Evolutionary conservation across 2,888 invertebrate genomes (phyloP).

Genomic region (Oscheius sp.): DNA sequence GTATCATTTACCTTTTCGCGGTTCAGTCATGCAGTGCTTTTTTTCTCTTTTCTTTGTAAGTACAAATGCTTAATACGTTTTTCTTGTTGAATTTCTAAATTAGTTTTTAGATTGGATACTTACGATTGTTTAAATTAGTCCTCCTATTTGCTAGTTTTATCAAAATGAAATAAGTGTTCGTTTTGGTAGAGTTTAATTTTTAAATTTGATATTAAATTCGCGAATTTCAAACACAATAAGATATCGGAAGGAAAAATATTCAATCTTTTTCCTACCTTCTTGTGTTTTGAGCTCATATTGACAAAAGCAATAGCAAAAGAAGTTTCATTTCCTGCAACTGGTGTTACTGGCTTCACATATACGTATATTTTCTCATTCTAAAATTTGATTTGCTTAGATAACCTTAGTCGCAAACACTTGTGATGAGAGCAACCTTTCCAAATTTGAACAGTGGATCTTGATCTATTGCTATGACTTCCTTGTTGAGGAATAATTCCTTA

Average conservation of each 20-base stretch:
- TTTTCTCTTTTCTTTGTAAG: no score
- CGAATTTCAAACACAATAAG: background rate
- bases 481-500: slow-evolving; percentile 58
- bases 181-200: background rate
- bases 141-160: no score
- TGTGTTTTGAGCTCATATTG: slow-evolving; percentile 36
- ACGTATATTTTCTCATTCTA: slow-evolving; percentile 47
- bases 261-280: slow-evolving; percentile 1
- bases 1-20: no score
- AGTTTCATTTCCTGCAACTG: slow-evolving; percentile 36
- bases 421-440: slow-evolving; percentile 57
- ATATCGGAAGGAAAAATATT: background rate
- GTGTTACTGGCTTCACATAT: slow-evolving; percentile 55
- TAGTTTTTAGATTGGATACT: no score
- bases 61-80: no score
- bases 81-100: no score
- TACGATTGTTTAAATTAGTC: no score
- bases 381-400: slow-evolving; percentile 4
- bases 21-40: no score
- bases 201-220: background rate
- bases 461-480: slow-evolving; percentile 64
- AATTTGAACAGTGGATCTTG: slow-evolving; percentile 67
- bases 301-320: slow-evolving; percentile 56
- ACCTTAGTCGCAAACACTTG: slow-evolving; percentile 21
- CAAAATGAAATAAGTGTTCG: background rate